Base-by-base conservation (phyloP, 2,888 invertebrate genomes). In the Oxyteleia sp. region DNA sequence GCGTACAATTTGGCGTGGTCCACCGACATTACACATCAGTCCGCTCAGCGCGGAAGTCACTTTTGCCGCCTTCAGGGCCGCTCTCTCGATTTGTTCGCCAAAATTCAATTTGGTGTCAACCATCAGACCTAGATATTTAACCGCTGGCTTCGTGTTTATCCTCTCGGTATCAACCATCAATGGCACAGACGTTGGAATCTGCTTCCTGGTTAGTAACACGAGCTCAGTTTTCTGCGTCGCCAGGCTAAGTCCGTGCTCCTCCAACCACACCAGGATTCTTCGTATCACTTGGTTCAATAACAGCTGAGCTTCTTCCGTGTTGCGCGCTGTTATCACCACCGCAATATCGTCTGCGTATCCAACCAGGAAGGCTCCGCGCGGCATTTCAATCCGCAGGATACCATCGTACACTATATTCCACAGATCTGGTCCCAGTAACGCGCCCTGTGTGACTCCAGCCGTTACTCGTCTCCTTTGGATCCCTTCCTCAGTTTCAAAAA, bases 91-190 rank as follows among this genome's bases (percentile, higher is more conserved):
- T 29, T 88, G 88, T 11, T 59, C 61, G 11, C 78, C 68, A 35
- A 85, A 88, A 49, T 47, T 84, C 4, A 59, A 23, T 10, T 76
- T 0, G 2, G 51, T 51, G 10, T 51, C 51, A 13, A 51, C n/a
- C 51, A 29, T 51, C 2, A 29, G 13, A 4, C 88, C 89, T 0
- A 88, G 76, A 47, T 88, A 86, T 63, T 86, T 87, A 0, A 87
- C 51, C 2, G 55, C 64, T 29, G n/a, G 10, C 5, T 18, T 71
- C 16, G 76, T 47, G 49, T 57, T 4, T 0, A 82, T 76, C 15
- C 2, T 38, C 20, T 66, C 59, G 7, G 74, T 71, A 7, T 72
- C 82, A 3, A 84, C 71, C 23, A 18, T 29, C 47, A 87, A 11
- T 1, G 55, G 51, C 5, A 85, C 18, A n/a, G 23, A 18, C 29